Evolutionary conservation across 2,113 vertebrate species (phyloP).

Genomic region (Zingel zingel): DNA sequence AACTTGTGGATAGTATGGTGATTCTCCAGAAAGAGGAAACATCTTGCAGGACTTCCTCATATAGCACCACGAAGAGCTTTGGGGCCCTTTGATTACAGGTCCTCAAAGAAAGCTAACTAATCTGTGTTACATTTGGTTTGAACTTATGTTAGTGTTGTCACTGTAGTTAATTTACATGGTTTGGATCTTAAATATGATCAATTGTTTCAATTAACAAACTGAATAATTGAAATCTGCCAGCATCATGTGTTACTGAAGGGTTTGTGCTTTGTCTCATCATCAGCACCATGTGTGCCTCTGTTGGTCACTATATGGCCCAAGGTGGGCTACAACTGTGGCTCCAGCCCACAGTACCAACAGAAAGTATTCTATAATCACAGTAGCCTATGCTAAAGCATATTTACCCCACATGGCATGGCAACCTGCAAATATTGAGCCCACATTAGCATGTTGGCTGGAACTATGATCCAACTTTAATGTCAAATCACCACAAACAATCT

Average conservation of each 20-base stretch:
- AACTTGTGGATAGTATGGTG: constrained; percentile 39
- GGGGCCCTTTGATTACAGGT: constrained; percentile 17
- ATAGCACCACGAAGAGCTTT: constrained; percentile 10
- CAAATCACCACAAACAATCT: no score
- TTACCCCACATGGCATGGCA: no score
- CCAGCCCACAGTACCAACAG: background rate
- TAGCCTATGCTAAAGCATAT: background rate
- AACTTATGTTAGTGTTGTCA: background rate
- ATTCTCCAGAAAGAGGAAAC: constrained; percentile 70
- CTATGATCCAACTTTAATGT: background rate
- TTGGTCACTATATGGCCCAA: background rate
- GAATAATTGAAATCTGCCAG: background rate
- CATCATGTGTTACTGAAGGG: background rate
- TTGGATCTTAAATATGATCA: background rate
- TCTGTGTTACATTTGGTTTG: background rate
- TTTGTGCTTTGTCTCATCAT: background rate
- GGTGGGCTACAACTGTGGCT: no score
- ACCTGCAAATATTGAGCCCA: background rate
- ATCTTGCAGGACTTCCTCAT: constrained; percentile 79
- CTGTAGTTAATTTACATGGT: background rate
- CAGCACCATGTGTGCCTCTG: background rate
- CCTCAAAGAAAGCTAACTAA: constrained; percentile 25
- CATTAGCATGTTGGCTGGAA: background rate
- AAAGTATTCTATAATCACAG: background rate
- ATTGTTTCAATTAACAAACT: background rate